Percentiles rank a stretch among this genome's conserved stretches.
Evolutionary conservation across 2,888 invertebrate genomes (phyloP).

Genomic region (Smittia aterrima): DNA sequence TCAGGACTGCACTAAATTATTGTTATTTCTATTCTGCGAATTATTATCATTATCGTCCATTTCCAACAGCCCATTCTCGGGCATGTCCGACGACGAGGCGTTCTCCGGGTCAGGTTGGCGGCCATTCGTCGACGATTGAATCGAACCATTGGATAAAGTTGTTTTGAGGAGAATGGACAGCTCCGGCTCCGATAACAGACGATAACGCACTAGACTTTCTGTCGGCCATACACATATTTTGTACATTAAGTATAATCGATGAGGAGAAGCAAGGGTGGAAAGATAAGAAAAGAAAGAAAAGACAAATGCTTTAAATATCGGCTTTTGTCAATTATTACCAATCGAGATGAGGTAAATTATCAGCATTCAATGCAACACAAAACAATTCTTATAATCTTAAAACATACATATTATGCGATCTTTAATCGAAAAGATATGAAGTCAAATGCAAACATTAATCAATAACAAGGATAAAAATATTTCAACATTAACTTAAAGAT

Average conservation of each 20-base stretch:
- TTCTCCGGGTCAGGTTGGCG: neutral
- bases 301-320: too few relatives aligned
- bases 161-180: constrained; percentile 28
- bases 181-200: constrained; percentile 36
- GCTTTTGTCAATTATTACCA: too few relatives aligned
- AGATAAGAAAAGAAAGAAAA: constrained; percentile 5
- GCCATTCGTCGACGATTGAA: constrained; percentile 21
- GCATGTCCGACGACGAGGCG: neutral
- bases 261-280: neutral
- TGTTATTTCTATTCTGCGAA: constrained; percentile 37
- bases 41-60: constrained; percentile 28
- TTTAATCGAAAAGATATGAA: too few relatives aligned
- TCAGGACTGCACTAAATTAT: constrained; percentile 23
- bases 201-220: constrained; percentile 40
- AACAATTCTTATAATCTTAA: too few relatives aligned
- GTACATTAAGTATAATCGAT: neutral
- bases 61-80: neutral
- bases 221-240: neutral
- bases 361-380: too few relatives aligned
- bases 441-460: too few relatives aligned
- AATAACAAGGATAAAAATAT: too few relatives aligned
- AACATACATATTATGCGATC: too few relatives aligned
- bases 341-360: too few relatives aligned
- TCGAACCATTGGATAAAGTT: constrained; percentile 32
- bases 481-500: too few relatives aligned